These are phyloP conservation scores for Antechinus flavipes DNA, from an alignment of 2,113 vertebrate genomes.

Conservation along the genomic window DNA sequence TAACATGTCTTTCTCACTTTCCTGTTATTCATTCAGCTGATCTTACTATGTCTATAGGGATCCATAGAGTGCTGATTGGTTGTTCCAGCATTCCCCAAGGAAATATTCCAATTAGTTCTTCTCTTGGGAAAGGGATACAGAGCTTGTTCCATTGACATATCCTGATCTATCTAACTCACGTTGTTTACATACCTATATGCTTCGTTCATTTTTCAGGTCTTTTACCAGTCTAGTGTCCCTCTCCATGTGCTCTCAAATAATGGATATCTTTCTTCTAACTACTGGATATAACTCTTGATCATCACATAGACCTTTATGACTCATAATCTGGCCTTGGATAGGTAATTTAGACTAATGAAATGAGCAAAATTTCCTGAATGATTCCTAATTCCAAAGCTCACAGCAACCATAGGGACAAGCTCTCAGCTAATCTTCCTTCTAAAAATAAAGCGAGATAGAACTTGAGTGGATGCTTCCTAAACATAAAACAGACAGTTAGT, in stretches of 20 bases:
- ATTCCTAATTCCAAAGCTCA: not conserved
- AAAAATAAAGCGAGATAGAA: not conserved
- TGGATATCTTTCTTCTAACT: not conserved
- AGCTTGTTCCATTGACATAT: not conserved
- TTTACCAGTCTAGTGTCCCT: not conserved
- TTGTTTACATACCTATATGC: not conserved
- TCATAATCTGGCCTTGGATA: not conserved
- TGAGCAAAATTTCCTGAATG: not conserved
- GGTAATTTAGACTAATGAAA: not conserved
- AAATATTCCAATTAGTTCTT: not conserved
- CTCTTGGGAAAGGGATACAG: not conserved
- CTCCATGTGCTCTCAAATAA: not conserved
- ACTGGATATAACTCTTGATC: not conserved
- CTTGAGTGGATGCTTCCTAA: not conserved
- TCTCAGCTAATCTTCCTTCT: not conserved
- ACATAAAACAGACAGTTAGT: not conserved
- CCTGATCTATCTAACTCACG: not conserved
- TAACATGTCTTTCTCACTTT: not conserved
- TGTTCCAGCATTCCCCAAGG: too few species aligned
- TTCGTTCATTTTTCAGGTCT: not conserved
- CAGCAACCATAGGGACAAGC: not conserved
- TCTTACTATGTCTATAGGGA: not conserved
- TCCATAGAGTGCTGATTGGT: too few species aligned
- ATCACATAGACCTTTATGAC: not conserved
- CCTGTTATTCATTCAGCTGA: not conserved